Base-by-base conservation (phyloP, 2,888 invertebrate species). In the Chironomus riparius region DNA sequence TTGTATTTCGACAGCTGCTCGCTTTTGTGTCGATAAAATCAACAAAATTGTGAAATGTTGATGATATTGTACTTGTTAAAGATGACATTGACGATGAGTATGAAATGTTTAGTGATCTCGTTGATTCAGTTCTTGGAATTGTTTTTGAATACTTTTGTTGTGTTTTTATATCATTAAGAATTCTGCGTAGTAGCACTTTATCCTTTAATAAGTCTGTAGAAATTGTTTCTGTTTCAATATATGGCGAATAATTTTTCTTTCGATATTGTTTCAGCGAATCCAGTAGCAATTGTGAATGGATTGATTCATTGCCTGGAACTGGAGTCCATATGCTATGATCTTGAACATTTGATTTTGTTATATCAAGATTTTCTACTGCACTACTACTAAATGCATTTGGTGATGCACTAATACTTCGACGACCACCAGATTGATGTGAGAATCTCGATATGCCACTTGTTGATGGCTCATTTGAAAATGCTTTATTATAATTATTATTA, bases 141-240 rank as follows among this genome's bases (percentile, higher is more conserved):
- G 76, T 56, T 78, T 69, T 76, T 69, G 76, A 76, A 69, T 69
- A 76, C 69, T 76, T 76, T 69, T 90, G 88, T 28, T 91, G 87
- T 80, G 90, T 89, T 78, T 91, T 86, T 79, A 91, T 85, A 80
- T 91, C 91, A 81, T 91, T 90, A 81, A 91, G 91, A 47, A 91
- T 84, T 81, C 88, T 90, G 82, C 91, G 92, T 74, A 93, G 84
- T 28, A 91, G 85, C 80, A 88, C 90, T 79, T 92, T 87, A 82
- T 93, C 90, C 10, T 90, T 90, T 74, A 93, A 83, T 72, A 93
- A 85, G 80, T 91, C 90, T 74, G 90, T 89, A 79, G 92, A 90
- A 77, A 92, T 89, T 81, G 87, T 87, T 78, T 92, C 89, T 77
- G 90, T 86, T 80, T 88, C 90, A 0, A 76, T 22, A 38, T 69